Conservation (phyloP, 2,888 invertebrate species). For the Folsomia candida region DNA sequence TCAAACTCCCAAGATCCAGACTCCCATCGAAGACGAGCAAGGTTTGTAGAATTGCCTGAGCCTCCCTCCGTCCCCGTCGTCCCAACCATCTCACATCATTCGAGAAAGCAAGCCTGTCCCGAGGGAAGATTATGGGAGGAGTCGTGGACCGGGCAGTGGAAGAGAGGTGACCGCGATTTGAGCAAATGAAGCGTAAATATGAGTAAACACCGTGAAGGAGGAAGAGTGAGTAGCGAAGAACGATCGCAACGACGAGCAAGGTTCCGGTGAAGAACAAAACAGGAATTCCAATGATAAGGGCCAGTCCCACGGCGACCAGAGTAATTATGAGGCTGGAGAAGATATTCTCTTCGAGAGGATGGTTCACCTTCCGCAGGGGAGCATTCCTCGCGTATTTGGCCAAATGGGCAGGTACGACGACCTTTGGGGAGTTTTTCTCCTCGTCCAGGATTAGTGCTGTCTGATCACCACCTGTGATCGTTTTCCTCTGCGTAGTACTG, state of each 20-base stretch:
- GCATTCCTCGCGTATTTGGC: slow-evolving; percentile 53
- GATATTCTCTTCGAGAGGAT: slow-evolving; percentile 55
- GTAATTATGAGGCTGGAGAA: slow-evolving; percentile 53
- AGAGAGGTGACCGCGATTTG: slow-evolving; percentile 42
- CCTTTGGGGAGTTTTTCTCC: neutral
- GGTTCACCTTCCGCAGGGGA: slow-evolving; percentile 54
- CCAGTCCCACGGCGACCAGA: slow-evolving; percentile 53
- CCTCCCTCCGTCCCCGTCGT: slow-evolving; percentile 51
- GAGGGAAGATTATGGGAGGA: slow-evolving; percentile 45
- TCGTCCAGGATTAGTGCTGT: neutral
- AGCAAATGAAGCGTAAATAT: slow-evolving; percentile 52
- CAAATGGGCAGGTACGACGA: slow-evolving; percentile 6
- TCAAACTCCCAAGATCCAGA: slow-evolving; percentile 55
- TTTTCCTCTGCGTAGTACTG: too few species aligned
- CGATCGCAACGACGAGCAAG: slow-evolving; percentile 52
- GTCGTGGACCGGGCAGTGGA: slow-evolving; percentile 10
- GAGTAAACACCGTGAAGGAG: slow-evolving; percentile 52
- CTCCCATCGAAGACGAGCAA: slow-evolving; percentile 58
- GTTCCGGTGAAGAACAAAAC: slow-evolving; percentile 52
- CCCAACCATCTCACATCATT: slow-evolving; percentile 58
- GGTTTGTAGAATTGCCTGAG: slow-evolving; percentile 56
- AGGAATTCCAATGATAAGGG: slow-evolving; percentile 56
- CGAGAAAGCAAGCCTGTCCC: slow-evolving; percentile 52
- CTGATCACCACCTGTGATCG: neutral
- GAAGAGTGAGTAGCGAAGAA: slow-evolving; percentile 53